Base-by-base conservation (phyloP, 1,140 invertebrate species). In the Neodiprion pinetum region DNA sequence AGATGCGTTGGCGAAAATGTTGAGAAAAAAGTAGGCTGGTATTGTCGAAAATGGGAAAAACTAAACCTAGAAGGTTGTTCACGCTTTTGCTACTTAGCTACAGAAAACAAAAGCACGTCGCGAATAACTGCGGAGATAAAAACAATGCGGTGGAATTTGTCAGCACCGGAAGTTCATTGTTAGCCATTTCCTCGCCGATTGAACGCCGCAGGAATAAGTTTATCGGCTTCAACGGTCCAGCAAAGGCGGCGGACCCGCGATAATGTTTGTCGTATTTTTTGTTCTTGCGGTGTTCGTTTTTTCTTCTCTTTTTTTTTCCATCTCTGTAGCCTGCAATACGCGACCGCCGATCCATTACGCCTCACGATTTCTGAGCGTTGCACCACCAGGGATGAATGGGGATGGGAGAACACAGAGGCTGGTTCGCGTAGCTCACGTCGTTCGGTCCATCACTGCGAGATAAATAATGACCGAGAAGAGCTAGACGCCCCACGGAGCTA, bases 401-500 rank as follows among this genome's bases (percentile, higher is more conserved):
- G 17, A 21, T 21, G 17, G 17, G 17, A 21, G 17, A 21, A 21
- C 17, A 21, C 17, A 21, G 17, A 21, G 17, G 17, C 17, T 21
- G 17, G 17, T 21, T 21, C 17, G 17, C 17, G 17, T 21, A 21
- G 17, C 17, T 21, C 17, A 21, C 17, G 17, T 53, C 50, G 50
- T 14, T 10, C 50, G 50, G 50, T 53, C 50, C 50, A n/a, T 21
- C 17, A 53, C 50, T 53, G 50, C 10, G n/a, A 11, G 10, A 53
- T 53, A n/a, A 53, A 53, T 53, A 53, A 53, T 53, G 50, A 53
- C n/a, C 50, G 50, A 53, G 50, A 53, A 53, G 50, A 53, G 50
- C 50, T 53, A 53, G 50, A 11, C n/a, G 50, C 50, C 50, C 17
- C 17, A 21, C n/a, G 50, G 10, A n/a, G 50, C 50, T 53, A n/a